phyloP scores from a whole-genome alignment of 2,888 invertebrate genomes.

The Diabrotica balteata region DNA sequence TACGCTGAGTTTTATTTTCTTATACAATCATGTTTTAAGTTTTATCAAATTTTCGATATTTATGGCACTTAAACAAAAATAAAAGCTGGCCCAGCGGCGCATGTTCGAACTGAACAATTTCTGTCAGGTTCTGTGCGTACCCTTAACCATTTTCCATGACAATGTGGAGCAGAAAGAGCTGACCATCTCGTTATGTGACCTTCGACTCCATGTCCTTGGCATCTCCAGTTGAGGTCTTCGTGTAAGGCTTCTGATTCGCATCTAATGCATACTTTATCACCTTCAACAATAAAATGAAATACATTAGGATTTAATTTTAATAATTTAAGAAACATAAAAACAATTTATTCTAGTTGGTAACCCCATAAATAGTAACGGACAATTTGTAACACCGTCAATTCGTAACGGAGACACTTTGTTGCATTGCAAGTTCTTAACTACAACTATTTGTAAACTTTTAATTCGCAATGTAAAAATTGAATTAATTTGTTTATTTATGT shows the following conservation, averaged over 20 bases:
- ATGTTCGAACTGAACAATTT: slow-evolving; percentile 52
- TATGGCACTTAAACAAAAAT: slow-evolving; percentile 53
- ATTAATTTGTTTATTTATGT: too few relatives aligned
- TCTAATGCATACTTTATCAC: slow-evolving; percentile 78
- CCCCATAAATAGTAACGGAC: too few relatives aligned
- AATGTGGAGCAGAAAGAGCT: slow-evolving; percentile 84
- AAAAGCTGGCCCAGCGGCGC: slow-evolving; percentile 52
- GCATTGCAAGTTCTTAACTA: too few relatives aligned
- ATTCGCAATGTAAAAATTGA: too few relatives aligned
- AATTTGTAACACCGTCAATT: too few relatives aligned
- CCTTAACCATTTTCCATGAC: slow-evolving; percentile 88
- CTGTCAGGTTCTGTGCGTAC: slow-evolving; percentile 51
- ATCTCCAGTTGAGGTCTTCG: slow-evolving; percentile 76
- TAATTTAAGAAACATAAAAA: too few relatives aligned
- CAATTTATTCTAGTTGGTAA: too few relatives aligned
- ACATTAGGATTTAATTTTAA: too few relatives aligned
- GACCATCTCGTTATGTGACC: slow-evolving; percentile 82
- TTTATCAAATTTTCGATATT: slow-evolving; percentile 11
- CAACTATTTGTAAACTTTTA: too few relatives aligned
- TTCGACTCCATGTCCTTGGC: slow-evolving; percentile 84
- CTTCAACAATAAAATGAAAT: slow-evolving; percentile 58
- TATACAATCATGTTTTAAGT: not conserved
- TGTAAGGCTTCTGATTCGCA: slow-evolving; percentile 85
- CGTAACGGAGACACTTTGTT: too few relatives aligned
- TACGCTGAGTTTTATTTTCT: too few relatives aligned